phyloP scores from a whole-genome alignment of 1,140 invertebrate genomes.

The Augochlora pura region DNA sequence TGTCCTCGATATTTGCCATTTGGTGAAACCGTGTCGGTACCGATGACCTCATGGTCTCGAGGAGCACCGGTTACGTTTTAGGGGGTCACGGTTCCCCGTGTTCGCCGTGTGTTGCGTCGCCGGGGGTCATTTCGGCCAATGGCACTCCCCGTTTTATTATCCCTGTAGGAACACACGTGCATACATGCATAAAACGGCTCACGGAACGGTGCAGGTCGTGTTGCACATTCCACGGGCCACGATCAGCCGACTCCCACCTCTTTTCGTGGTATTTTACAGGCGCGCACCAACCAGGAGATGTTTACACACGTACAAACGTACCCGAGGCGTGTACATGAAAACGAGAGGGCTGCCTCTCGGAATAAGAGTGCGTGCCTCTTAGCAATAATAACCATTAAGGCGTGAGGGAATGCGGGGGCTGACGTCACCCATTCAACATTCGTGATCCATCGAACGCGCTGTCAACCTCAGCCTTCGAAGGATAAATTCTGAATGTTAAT shows the following conservation, averaged over 20 bases:
- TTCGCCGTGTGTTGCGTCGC: background rate
- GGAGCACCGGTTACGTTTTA: background rate
- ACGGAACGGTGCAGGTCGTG: slow-evolving; percentile 4
- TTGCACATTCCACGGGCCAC: slow-evolving; percentile 43
- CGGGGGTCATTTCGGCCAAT: slow-evolving; percentile 64
- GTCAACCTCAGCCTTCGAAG: slow-evolving; percentile 44
- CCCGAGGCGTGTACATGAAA: slow-evolving; percentile 11
- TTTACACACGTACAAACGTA: slow-evolving; percentile 22
- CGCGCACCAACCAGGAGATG: slow-evolving; percentile 19
- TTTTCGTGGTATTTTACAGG: slow-evolving; percentile 44
- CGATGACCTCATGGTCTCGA: background rate
- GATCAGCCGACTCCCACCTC: slow-evolving; percentile 2
- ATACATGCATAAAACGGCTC: background rate
- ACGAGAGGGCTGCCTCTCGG: slow-evolving; percentile 42
- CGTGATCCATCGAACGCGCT: slow-evolving; percentile 47
- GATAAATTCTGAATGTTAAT: slow-evolving; percentile 43
- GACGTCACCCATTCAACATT: slow-evolving; percentile 73
- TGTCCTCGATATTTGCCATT: slow-evolving; percentile 30
- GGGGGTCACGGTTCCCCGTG: background rate
- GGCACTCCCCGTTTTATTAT: slow-evolving; percentile 64
- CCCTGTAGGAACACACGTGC: slow-evolving; percentile 11
- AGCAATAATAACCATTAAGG: slow-evolving; percentile 75
- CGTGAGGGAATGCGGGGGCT: slow-evolving; percentile 73
- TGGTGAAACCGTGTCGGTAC: background rate
- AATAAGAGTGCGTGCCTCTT: slow-evolving; percentile 72